A percentile compares a stretch with the other conserved stretches of the same genome.
phyloP scores from a whole-genome alignment of 2,888 invertebrate genomes.

The Hypomecis punctinalis region DNA sequence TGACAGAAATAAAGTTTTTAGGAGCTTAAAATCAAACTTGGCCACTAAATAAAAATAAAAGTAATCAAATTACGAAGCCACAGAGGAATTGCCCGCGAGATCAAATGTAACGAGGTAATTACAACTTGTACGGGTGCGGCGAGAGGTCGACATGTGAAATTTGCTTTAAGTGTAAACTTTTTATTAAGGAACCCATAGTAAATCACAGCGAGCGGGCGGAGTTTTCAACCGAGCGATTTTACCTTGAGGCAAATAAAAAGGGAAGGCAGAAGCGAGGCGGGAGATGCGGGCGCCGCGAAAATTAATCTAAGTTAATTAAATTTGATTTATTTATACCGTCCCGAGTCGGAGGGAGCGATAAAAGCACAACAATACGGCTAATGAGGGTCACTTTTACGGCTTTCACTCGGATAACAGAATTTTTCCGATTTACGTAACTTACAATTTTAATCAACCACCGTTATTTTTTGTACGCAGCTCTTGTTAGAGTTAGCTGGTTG shows the following conservation, averaged over 20 bases:
- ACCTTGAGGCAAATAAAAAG: constrained; percentile 78
- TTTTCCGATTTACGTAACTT: constrained; percentile 75
- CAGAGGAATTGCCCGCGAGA: constrained; percentile 51
- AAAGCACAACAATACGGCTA: constrained; percentile 81
- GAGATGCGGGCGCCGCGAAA: constrained; percentile 70
- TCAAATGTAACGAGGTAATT: constrained; percentile 67
- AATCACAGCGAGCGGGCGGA: constrained; percentile 59
- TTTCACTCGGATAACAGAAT: constrained; percentile 74
- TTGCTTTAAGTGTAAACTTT: constrained; percentile 78
- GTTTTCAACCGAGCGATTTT: constrained; percentile 68
- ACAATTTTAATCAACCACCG: constrained; percentile 58
- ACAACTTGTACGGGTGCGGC: constrained; percentile 65
- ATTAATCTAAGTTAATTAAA: constrained; percentile 85
- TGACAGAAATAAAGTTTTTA: neutral
- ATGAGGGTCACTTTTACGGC: constrained; percentile 81
- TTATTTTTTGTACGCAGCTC: constrained; percentile 57
- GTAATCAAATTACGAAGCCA: constrained; percentile 53
- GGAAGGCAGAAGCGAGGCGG: constrained; percentile 61
- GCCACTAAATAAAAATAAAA: constrained; percentile 20
- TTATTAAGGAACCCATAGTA: constrained; percentile 81
- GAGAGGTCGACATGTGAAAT: constrained; percentile 69
- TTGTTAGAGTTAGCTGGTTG: constrained; percentile 38
- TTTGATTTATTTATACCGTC: constrained; percentile 83
- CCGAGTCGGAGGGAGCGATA: constrained; percentile 69
- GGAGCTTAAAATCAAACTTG: constrained; percentile 1